Evolutionary conservation across 2,113 vertebrate species (phyloP).

Genomic region (Microcebus murinus): DNA sequence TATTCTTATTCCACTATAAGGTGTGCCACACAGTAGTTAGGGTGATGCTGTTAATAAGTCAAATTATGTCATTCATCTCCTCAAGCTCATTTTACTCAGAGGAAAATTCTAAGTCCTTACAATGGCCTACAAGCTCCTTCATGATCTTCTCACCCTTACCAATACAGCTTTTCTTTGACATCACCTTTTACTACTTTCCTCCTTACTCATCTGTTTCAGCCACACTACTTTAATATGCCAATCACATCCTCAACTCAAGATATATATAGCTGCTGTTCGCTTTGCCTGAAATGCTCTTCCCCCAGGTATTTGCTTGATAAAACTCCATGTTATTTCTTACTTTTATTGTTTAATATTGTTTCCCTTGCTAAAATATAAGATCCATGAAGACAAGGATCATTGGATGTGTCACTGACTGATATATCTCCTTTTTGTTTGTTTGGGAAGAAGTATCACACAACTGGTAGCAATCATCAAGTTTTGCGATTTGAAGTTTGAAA

Average conservation of each 20-base stretch:
- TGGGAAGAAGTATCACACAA: not conserved
- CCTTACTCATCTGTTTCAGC: not conserved
- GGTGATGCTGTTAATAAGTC: not conserved
- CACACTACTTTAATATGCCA: not conserved
- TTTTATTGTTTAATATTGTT: not conserved
- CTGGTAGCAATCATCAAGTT: not conserved
- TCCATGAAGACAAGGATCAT: not conserved
- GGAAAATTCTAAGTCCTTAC: not conserved
- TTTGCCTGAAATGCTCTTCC: not conserved
- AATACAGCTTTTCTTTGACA: not conserved
- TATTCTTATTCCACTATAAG: not conserved
- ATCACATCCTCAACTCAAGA: not conserved
- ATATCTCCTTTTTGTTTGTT: not conserved
- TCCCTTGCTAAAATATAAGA: not conserved
- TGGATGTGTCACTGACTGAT: not conserved
- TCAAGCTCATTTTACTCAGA: not conserved
- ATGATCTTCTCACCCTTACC: not conserved
- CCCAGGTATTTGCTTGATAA: not conserved
- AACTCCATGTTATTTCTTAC: not conserved
- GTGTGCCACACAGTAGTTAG: not conserved
- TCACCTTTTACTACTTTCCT: not conserved
- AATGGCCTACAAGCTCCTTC: not conserved
- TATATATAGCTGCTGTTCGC: not conserved
- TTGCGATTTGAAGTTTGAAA: not conserved
- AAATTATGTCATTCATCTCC: not conserved